These are phyloP conservation scores for Phengaris arion DNA, from an alignment of 2,888 invertebrate genomes.

Conservation along the genomic window DNA sequence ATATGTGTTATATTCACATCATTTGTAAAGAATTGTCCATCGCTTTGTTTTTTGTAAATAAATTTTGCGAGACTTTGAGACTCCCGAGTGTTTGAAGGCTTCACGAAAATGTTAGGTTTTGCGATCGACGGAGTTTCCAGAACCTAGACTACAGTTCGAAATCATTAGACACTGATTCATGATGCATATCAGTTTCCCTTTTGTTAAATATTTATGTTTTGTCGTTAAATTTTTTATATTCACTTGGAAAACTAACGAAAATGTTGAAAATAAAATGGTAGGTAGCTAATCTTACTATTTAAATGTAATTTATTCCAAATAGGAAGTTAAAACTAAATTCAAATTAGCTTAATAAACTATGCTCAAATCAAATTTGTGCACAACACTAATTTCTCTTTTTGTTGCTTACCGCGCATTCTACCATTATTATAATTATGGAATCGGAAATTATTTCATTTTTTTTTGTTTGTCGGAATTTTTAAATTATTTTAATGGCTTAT, in stretches of 20 bases:
- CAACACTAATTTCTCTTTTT: not conserved
- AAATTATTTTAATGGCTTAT: conserved; percentile 12
- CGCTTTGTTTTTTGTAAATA: conserved; percentile 35
- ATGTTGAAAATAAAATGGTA: not conserved
- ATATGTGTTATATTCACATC: conserved; percentile 31
- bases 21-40: conserved; percentile 37
- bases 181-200: not conserved
- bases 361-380: conserved; percentile 1
- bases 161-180: not conserved
- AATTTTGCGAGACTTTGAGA: conserved; percentile 32
- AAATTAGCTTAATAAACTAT: not conserved
- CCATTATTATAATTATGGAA: conserved; percentile 13
- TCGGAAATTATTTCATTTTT: conserved; percentile 1
- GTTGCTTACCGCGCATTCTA: not conserved
- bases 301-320: not conserved
- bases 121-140: conserved; percentile 38
- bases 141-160: conserved; percentile 33
- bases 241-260: not conserved
- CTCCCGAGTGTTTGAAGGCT: conserved; percentile 37
- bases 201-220: not conserved
- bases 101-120: conserved; percentile 46
- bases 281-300: not conserved
- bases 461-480: not conserved
- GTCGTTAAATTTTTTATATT: not conserved
- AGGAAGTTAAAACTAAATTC: conserved; percentile 1